Base-by-base conservation (phyloP, 2,888 invertebrate genomes). In the Alviniconcha strummeri region DNA sequence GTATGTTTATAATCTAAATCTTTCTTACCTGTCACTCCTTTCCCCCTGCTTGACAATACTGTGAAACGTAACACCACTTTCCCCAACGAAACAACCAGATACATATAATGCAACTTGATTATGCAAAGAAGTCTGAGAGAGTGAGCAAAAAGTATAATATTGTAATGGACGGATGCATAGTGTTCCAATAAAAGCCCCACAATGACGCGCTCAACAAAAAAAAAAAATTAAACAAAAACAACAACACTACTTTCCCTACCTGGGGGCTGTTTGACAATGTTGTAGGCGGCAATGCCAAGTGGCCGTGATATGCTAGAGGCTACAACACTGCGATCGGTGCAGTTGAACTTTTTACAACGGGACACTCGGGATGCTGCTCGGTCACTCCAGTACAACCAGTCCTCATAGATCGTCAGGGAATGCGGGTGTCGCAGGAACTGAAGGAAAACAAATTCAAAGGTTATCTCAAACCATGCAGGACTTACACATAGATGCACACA, bases 361-460 rank as follows among this genome's bases (percentile, higher is more conserved):
- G 90, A 89, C 19, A 93, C 87, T 36, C 88, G 0, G 97, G 97
- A 7, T 97, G 94, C 17, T 77, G 98, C 98, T 52, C 98, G 94
- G 92, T 99, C 98, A 71, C 98, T 94, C 93, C 98, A 11, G 97
- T 90, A 91, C 17, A 93, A 84, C 69, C 83, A 84, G 86, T 93
- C 92, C 84, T 92, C 93, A 86, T 92, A 92, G 69, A 93, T 87
- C 7, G 90, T 88, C 19, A 93, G 86, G 9, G 90, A 98, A 93
- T 99, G 99, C 0, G 99, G 98, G 94, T 99, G 99, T 3, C 98
- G 95, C 0, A 99, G 94, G 92, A 99, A 99, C 94, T 99, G 97
- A 88, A 4, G 9, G 17, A 60, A 75, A 81, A 72, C 7, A 56
- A 5, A 13, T 9, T 9, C 7, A 2, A 69, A 15, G n/a, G 1